Base-by-base conservation (phyloP, 2,888 invertebrate genomes). In the Pomacea canaliculata region DNA sequence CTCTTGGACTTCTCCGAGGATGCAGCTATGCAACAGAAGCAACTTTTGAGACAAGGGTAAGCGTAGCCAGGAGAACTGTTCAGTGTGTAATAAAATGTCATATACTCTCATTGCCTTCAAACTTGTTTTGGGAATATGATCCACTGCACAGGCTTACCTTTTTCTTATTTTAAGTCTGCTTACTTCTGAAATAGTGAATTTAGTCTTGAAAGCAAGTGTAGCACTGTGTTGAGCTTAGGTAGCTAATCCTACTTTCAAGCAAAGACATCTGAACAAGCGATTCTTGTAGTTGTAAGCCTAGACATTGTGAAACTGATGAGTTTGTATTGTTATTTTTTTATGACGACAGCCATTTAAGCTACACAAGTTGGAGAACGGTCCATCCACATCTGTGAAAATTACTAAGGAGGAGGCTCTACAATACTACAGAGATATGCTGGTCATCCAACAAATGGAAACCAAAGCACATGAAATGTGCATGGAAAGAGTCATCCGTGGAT, bases 401-500 rank as follows among this genome's bases (percentile, higher is more conserved):
- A 95, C 94, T 5, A 93, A 94, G 79, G 96, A 97, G 82, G 97
- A 99, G 91, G 98, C 97, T 0, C 90, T 97, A 59, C 92, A 93
- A 79, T 94, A 94, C 82, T 93, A 92, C 84, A 84, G 83, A 67
- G 85, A 92, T 89, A 94, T 98, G 94, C 94, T 95, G 84, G 93
- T 94, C 0, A 94, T 99, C 82, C 93, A 99, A n/a, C 93, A 98
- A 76, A 94, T 99, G 92, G 99, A 99, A 92, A 97, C 97, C 0
- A 94, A 97, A 0, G 95, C 98, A 9, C 96, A 97, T 59, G 97
- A 96, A 92, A 92, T 99, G 79, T 99, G 99, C 91, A 99, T 99
- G 91, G 97, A 98, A 90, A 99, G 99, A 92, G 88, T 91, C 77
- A 95, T 99, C 83, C 93, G 99, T 86, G 99, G 99, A 13, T 99